Evolutionary conservation across 2,797 vertebrate genomes (phyloP), one percentile per base, ranked within the genome.

Genomic region (Macroramphosus scolopax): DNA sequence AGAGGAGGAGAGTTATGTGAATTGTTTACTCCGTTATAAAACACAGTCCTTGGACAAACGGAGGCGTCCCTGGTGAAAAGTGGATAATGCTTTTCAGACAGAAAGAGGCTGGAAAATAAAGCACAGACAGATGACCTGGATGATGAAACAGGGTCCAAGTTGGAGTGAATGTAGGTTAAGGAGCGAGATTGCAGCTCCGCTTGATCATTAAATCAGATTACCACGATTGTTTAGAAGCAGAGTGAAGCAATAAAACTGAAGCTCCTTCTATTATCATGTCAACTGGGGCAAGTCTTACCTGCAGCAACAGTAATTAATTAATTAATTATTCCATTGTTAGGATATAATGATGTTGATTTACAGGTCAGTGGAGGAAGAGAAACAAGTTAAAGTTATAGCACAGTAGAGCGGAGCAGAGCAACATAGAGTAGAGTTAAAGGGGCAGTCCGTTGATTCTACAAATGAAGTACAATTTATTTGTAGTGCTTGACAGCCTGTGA

Each of bases 241-340:
- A 50, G 47, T 81, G 69, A 84, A 68, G 71, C 68, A 82, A 80
- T 49, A 31, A 40, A 42, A 51, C 42, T 66, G 76, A 80, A 81
- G 78, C 56, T 16, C 22, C 3, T 32, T 43, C 31, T 26, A 28
- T 51, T 54, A 60, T 55, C 29, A 50, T 39, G 37, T 17, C 63
- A 77, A 80, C 45, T n/a, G n/a, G n/a, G 63, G 16, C 59, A 56
- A 40, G 57, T 64, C 33, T 58, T 42, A 81, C 74, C 75, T 78
- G 68, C 47, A 78, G 64, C 50, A 0, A 53, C 47, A 49, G 37
- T 63, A 46, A 62, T 35, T 25, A 57, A 63, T 40, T n/a, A n/a
- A n/a, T 22, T 22, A 22, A 22, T 22, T 22, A 22, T 22, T 22
- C n/a, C n/a, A n/a, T 22, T 22, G 22, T 51, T 22, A 42, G 0